Evolutionary conservation across 2,113 vertebrate species (phyloP).

Genomic region (Pseudopipra pipra): DNA sequence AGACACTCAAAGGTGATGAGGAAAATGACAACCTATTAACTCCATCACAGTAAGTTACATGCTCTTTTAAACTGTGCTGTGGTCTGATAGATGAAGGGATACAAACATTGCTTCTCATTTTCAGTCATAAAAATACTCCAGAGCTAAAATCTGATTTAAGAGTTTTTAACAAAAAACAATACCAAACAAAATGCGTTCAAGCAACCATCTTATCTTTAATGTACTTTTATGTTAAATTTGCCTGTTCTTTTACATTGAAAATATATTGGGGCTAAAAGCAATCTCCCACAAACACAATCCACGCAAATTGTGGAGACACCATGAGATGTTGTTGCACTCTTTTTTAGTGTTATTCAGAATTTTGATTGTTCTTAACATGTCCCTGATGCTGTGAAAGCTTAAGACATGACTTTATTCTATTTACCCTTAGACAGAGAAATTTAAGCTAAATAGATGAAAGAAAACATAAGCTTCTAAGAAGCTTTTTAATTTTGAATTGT

Average conservation of each 20-base stretch:
- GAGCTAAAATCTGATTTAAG: not conserved
- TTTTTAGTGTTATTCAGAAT: not conserved
- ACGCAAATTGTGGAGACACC: not conserved
- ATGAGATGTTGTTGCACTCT: not conserved
- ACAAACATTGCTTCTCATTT: not conserved
- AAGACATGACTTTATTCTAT: not conserved
- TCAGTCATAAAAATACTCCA: not conserved
- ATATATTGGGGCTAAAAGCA: not conserved
- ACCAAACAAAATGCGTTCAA: not conserved
- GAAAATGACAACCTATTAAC: slow-evolving; percentile 80
- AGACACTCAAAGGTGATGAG: slow-evolving; percentile 88
- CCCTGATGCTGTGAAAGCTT: not conserved
- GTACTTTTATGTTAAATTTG: not conserved
- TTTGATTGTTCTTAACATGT: not conserved
- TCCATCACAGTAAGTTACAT: slow-evolving; percentile 87
- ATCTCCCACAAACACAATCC: not conserved
- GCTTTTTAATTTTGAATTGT: not conserved
- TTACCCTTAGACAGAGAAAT: not conserved
- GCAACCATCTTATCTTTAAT: not conserved
- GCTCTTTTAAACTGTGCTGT: not conserved
- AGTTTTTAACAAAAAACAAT: not conserved
- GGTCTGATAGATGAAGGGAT: not conserved
- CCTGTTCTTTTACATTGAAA: not conserved
- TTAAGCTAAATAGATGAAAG: not conserved
- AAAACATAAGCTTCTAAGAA: not conserved